phyloP scores from a whole-genome alignment of 2,888 invertebrate species.

The Aspidiotus rigidus region DNA sequence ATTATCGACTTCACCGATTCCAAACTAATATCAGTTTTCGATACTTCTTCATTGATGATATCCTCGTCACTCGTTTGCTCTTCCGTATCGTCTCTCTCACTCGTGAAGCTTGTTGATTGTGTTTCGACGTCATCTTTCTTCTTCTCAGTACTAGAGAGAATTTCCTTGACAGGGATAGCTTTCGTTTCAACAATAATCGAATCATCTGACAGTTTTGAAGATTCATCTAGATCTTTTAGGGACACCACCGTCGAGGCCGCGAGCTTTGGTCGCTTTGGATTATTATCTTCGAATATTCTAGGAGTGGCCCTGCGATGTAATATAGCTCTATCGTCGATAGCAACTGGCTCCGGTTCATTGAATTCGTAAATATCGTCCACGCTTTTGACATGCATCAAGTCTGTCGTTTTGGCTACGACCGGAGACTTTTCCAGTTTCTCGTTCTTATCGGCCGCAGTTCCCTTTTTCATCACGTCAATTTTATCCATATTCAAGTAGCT shows the following conservation, averaged over 20 bases:
- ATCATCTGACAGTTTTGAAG: not conserved
- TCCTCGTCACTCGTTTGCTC: no score
- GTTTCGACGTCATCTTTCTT: not conserved
- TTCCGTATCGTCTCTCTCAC: no score
- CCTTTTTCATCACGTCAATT: constrained; percentile 21
- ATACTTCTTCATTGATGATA: no score
- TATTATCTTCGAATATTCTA: constrained; percentile 19
- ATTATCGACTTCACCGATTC: no score
- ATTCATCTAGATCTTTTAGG: constrained; percentile 11
- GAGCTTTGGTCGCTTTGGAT: constrained; percentile 10
- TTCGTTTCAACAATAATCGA: not conserved
- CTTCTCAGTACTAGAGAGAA: not conserved
- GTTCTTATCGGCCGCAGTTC: not conserved
- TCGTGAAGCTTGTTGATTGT: not conserved
- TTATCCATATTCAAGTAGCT: constrained; percentile 29
- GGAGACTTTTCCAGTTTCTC: not conserved
- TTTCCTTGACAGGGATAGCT: not conserved
- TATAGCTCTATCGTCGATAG: constrained; percentile 21
- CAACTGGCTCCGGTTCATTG: constrained; percentile 27
- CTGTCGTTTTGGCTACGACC: not conserved
- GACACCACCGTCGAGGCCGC: constrained; percentile 5
- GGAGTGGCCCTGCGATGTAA: constrained; percentile 11
- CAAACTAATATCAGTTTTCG: no score
- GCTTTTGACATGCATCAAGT: not conserved
- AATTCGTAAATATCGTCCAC: constrained; percentile 27